Evolutionary conservation across 2,113 vertebrate species (phyloP), one percentile per base, ranked within the genome.

Genomic region (Talpa occidentalis): DNA sequence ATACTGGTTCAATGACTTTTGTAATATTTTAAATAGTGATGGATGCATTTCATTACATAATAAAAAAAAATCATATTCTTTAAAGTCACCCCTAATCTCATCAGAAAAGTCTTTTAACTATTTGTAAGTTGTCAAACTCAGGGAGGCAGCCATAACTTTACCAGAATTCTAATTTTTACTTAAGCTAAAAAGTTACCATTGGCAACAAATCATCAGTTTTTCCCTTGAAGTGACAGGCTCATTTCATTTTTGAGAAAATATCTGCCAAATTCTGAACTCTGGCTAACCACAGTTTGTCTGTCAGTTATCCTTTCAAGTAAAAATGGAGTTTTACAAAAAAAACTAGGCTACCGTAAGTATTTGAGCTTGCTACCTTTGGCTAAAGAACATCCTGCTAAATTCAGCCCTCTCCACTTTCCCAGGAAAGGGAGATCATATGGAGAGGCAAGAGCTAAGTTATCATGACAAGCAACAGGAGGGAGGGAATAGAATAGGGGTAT

Each of bases 191-290:
- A 70, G 69, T 76, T 76, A 35, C 11, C 47, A 49, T 35, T 54
- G 49, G 59, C 59, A 88, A 83, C 42, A 95, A 84, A 88, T 73
- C 85, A 22, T 56, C 30, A 37, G 16, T 44, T 85, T 90, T 70
- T 66, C n/a, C 37, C 66, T 64, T 85, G 73, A 86, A 72, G 32
- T 86, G 56, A 56, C 26, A 73, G 66, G 72, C 30, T 91, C 37
- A 64, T 19, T 91, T 93, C 19, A 73, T 49, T 66, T 90, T 93
- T 85, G 52, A 84, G 59, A 96, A 91, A 69, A 54, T 42, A 84
- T 62, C 30, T 84, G 72, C 73, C 83, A 84, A 62, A 93, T 79
- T 93, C 32, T 30, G n/a, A 88, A 93, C 47, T 8, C 64, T 67
- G 56, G 82, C 73, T 54, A 93, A 88, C 40, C 76, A 87, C 26